These are phyloP conservation scores for Cyanistes caeruleus DNA, from an alignment of 2,113 vertebrate species.

Conservation along the genomic window DNA sequence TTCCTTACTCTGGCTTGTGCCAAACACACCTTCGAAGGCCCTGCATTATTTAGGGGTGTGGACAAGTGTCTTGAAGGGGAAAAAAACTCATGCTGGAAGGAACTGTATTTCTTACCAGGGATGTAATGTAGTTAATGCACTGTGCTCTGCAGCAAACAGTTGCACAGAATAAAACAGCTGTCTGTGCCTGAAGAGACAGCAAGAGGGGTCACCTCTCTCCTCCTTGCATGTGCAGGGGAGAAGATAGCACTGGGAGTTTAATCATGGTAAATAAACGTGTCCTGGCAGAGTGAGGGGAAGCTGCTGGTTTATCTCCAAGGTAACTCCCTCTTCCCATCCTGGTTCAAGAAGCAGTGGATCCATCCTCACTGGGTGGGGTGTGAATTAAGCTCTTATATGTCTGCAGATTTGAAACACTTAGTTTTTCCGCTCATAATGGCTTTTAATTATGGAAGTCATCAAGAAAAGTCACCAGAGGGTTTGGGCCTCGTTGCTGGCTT, in stretches of 20 bases:
- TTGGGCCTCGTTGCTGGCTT: conserved; percentile 55
- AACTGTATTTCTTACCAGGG: background rate
- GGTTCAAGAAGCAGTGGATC: background rate
- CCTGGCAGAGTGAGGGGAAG: background rate
- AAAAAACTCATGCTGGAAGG: background rate
- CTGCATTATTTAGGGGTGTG: background rate
- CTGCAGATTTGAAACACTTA: conserved; percentile 47
- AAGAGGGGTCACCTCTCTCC: background rate
- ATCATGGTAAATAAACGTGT: background rate
- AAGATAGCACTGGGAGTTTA: background rate
- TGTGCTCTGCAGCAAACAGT: background rate
- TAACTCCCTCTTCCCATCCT: conserved; percentile 12
- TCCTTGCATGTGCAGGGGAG: background rate
- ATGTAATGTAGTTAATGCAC: background rate
- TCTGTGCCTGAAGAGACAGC: background rate
- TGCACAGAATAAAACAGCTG: background rate
- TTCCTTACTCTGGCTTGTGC: background rate
- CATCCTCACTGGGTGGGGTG: conserved; percentile 26
- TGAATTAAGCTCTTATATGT: conserved; percentile 18
- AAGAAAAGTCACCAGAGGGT: conserved; percentile 60
- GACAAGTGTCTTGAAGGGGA: background rate
- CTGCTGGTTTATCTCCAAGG: background rate
- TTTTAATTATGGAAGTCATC: conserved; percentile 66
- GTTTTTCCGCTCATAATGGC: conserved; percentile 54
- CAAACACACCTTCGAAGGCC: background rate